Conservation (phyloP, 1,140 invertebrate genomes). For the Cataglyphis hispanica region DNA sequence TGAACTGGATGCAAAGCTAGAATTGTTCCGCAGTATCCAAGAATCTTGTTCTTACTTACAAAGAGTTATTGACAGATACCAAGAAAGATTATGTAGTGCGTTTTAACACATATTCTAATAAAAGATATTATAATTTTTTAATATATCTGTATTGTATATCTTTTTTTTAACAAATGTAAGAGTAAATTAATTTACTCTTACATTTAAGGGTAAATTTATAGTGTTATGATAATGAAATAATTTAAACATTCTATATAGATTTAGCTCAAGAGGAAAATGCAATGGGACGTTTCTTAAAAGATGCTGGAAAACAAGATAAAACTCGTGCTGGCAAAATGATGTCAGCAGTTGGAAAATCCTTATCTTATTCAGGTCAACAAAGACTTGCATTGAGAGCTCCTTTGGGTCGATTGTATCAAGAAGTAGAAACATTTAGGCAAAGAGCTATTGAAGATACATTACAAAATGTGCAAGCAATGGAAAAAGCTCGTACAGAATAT, state of each 20-base stretch:
- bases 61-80: slow-evolving; percentile 96
- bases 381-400: slow-evolving; percentile 94
- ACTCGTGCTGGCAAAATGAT: slow-evolving; percentile 97
- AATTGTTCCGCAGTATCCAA: slow-evolving; percentile 98
- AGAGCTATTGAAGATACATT: slow-evolving; percentile 97
- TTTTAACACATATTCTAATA: slow-evolving; percentile 62
- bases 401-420: slow-evolving; percentile 96
- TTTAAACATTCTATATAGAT: slow-evolving; percentile 84
- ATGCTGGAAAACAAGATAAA: slow-evolving; percentile 96
- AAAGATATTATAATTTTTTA: neutral
- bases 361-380: slow-evolving; percentile 98
- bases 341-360: slow-evolving; percentile 96
- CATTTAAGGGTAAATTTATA: neutral
- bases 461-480: slow-evolving; percentile 96
- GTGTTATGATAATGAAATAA: slow-evolving; percentile 5
- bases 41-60: slow-evolving; percentile 96
- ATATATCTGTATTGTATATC: slow-evolving; percentile 11
- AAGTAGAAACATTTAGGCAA: slow-evolving; percentile 98
- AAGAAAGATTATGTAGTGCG: slow-evolving; percentile 95
- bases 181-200: too few species aligned
- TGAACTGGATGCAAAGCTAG: slow-evolving; percentile 98
- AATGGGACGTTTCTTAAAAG: slow-evolving; percentile 97
- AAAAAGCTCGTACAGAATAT: slow-evolving; percentile 98
- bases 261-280: slow-evolving; percentile 98
- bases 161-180: neutral